These are phyloP conservation scores for Leguminivora glycinivorella DNA, from an alignment of 1,140 invertebrate genomes.

Conservation along the genomic window DNA sequence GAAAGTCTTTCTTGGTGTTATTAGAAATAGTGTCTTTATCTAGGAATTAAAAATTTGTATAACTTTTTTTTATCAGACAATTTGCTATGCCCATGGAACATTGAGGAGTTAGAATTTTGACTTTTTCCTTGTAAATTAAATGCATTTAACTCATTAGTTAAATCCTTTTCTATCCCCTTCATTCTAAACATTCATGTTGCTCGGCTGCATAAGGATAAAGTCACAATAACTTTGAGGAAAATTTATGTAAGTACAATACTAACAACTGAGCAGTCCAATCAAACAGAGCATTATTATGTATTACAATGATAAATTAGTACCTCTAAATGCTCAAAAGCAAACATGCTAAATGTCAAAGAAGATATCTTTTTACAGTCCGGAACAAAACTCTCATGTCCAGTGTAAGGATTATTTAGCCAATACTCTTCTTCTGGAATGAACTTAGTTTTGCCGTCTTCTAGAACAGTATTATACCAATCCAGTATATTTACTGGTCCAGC, in stretches of 20 bases:
- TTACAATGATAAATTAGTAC: slow-evolving; percentile 67
- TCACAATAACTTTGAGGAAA: not conserved
- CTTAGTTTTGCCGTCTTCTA: slow-evolving; percentile 74
- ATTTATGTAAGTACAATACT: not conserved
- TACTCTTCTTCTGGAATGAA: slow-evolving; percentile 53
- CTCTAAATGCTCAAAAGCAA: slow-evolving; percentile 89
- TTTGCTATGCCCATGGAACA: too few relatives aligned
- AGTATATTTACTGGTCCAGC: slow-evolving; percentile 82
- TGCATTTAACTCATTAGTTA: too few relatives aligned
- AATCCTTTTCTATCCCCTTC: too few relatives aligned
- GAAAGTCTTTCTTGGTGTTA: too few relatives aligned
- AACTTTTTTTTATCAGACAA: too few relatives aligned
- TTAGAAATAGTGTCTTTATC: too few relatives aligned
- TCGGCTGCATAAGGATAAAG: not conserved
- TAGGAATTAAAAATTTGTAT: too few relatives aligned
- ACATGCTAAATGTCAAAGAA: slow-evolving; percentile 86
- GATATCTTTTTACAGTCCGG: slow-evolving; percentile 85
- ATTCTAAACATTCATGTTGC: not conserved
- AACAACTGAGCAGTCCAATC: too few relatives aligned
- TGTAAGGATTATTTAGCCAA: slow-evolving; percentile 43
- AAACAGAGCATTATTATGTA: not conserved
- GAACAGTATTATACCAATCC: slow-evolving; percentile 85
- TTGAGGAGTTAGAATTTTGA: too few relatives aligned
- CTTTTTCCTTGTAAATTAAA: too few relatives aligned
- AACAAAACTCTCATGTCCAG: slow-evolving; percentile 61